Evolutionary conservation across 2,797 vertebrate genomes (phyloP).

Genomic region (Enteromius paludinosus): DNA sequence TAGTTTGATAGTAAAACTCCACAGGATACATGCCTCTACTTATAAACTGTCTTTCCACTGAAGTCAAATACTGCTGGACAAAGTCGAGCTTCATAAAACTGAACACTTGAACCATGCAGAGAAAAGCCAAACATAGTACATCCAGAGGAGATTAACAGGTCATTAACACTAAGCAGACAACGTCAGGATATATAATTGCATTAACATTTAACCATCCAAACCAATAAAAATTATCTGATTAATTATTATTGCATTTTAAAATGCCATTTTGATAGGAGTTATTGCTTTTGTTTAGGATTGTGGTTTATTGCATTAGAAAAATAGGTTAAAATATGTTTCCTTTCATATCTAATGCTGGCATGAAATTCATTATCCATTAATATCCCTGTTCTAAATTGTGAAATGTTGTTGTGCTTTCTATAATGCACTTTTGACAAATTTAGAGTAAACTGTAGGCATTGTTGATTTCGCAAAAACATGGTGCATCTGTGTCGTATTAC

Average conservation of each 20-base stretch:
- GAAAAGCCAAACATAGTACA: constrained; percentile 24
- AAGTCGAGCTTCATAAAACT: constrained; percentile 12
- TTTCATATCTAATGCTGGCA: neutral
- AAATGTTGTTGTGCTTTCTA: neutral
- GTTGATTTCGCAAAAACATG: too few species aligned
- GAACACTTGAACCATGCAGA: constrained; percentile 16
- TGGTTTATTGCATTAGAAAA: neutral
- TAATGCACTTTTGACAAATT: too few species aligned
- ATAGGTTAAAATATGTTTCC: neutral
- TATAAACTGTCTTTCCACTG: constrained; percentile 23
- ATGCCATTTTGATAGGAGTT: neutral
- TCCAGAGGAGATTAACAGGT: constrained; percentile 22
- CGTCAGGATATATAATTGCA: neutral
- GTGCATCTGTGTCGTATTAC: too few species aligned
- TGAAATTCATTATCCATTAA: neutral
- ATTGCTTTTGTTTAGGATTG: neutral
- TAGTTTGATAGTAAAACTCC: constrained; percentile 7
- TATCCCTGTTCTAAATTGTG: neutral
- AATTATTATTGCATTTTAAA: neutral
- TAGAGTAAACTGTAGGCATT: too few species aligned
- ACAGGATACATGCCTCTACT: neutral
- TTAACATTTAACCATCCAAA: constrained; percentile 5
- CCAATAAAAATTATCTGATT: neutral
- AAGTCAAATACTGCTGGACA: constrained; percentile 28
- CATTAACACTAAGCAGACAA: constrained; percentile 21